Evolutionary conservation across 2,888 invertebrate species (phyloP).

Genomic region (Macrostomum cliftonense): DNA sequence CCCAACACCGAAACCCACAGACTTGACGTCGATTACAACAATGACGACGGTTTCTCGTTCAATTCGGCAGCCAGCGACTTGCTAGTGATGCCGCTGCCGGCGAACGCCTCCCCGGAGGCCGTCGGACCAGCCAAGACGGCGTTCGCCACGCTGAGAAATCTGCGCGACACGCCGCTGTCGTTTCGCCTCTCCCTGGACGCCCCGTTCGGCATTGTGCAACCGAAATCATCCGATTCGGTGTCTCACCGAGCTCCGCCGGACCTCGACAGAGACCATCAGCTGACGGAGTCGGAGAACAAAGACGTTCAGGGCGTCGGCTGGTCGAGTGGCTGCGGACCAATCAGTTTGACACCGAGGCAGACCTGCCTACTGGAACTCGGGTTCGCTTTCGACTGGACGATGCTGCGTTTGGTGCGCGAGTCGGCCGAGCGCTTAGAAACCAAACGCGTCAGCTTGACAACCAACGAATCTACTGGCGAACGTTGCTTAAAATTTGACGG

Average conservation of each 20-base stretch:
- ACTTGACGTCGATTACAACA: constrained; percentile 27
- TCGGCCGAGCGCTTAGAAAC: too few relatives aligned
- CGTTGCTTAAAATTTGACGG: too few relatives aligned
- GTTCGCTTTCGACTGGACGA: too few relatives aligned
- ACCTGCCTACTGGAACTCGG: too few relatives aligned
- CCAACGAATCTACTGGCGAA: too few relatives aligned
- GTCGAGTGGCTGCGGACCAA: too few relatives aligned
- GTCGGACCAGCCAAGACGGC: constrained; percentile 15
- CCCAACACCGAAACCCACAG: constrained; percentile 13
- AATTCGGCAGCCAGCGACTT: constrained; percentile 28
- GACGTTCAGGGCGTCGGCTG: too few relatives aligned
- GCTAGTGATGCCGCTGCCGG: constrained; percentile 11
- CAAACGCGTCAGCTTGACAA: too few relatives aligned
- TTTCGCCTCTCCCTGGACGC: constrained; percentile 14
- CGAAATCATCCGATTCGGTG: not conserved
- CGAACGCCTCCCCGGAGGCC: constrained; percentile 13
- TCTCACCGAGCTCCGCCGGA: not conserved
- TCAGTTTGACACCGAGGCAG: too few relatives aligned
- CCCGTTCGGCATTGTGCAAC: not conserved
- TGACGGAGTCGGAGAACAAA: too few relatives aligned
- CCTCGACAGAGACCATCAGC: not conserved
- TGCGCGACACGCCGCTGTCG: constrained; percentile 24
- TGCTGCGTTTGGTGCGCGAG: too few relatives aligned
- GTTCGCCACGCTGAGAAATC: constrained; percentile 24
- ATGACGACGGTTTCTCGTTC: constrained; percentile 31